phyloP scores from a whole-genome alignment of 2,797 vertebrate species.

The Siniperca undulata region DNA sequence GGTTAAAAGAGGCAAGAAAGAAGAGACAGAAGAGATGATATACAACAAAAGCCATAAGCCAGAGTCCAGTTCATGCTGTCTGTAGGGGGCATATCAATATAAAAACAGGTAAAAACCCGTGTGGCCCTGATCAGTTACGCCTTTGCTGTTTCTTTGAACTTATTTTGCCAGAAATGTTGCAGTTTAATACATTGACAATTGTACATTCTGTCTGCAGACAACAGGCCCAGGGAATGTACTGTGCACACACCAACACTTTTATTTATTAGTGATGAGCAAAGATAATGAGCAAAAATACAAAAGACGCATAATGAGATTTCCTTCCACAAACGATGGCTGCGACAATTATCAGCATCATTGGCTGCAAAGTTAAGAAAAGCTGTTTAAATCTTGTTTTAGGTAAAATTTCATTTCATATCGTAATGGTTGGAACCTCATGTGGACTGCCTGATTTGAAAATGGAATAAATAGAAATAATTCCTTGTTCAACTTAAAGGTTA shows the following conservation, averaged over 20 bases:
- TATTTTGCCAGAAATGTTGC: conserved; percentile 7
- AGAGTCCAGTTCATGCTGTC: neutral
- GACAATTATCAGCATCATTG: conserved; percentile 62
- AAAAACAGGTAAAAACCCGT: neutral
- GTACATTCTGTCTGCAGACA: conserved; percentile 29
- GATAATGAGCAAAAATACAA: conserved; percentile 55
- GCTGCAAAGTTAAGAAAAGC: conserved; percentile 58
- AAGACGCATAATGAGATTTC: conserved; percentile 62
- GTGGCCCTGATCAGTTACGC: neutral
- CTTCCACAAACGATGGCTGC: conserved; percentile 33
- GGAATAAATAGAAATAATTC: conserved; percentile 32
- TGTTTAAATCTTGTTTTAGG: conserved; percentile 49
- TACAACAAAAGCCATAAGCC: neutral
- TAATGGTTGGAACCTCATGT: conserved; percentile 14
- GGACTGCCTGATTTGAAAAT: conserved; percentile 31
- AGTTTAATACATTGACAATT: conserved; percentile 23
- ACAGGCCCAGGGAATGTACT: neutral
- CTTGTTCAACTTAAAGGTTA: neutral
- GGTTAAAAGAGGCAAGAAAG: neutral
- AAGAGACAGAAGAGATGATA: neutral
- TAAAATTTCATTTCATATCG: conserved; percentile 27
- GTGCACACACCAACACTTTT: conserved; percentile 20
- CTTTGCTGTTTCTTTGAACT: neutral
- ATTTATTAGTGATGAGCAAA: conserved; percentile 52
- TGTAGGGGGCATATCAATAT: neutral